These are phyloP conservation scores for Drosophila gunungcola DNA, from an alignment of 1,140 invertebrate species.

Conservation along the genomic window DNA sequence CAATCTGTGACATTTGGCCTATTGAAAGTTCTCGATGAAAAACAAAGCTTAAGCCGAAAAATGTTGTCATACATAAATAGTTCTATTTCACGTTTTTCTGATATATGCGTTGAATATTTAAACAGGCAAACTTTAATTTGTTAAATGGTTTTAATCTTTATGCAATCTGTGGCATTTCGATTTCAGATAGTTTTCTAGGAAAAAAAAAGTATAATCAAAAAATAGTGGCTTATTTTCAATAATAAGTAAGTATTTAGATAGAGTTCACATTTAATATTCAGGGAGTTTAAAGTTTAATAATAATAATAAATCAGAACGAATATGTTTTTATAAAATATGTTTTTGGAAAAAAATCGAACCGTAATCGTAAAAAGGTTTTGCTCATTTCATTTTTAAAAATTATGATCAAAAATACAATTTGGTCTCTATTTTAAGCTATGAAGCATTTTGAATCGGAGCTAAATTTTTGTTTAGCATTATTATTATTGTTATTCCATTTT, in stretches of 20 bases:
- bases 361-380: too few relatives aligned
- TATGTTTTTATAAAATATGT: too few relatives aligned
- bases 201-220: neutral
- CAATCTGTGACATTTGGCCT: conserved; percentile 36
- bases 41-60: conserved; percentile 15
- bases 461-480: too few relatives aligned
- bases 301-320: neutral
- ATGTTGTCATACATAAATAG: conserved; percentile 15
- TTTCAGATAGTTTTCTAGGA: neutral
- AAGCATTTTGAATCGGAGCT: neutral
- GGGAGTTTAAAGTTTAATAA: neutral
- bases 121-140: neutral
- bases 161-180: neutral
- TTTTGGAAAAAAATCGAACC: too few relatives aligned
- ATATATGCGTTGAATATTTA: neutral
- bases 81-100: conserved; percentile 22
- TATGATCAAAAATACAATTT: neutral
- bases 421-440: neutral
- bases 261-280: neutral
- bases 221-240: neutral
- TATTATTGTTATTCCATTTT: conserved; percentile 10
- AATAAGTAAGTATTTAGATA: neutral
- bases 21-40: conserved; percentile 15
- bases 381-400: too few relatives aligned
- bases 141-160: neutral